Conservation (phyloP, 2,888 invertebrate species). For the Pheosia tremula region DNA sequence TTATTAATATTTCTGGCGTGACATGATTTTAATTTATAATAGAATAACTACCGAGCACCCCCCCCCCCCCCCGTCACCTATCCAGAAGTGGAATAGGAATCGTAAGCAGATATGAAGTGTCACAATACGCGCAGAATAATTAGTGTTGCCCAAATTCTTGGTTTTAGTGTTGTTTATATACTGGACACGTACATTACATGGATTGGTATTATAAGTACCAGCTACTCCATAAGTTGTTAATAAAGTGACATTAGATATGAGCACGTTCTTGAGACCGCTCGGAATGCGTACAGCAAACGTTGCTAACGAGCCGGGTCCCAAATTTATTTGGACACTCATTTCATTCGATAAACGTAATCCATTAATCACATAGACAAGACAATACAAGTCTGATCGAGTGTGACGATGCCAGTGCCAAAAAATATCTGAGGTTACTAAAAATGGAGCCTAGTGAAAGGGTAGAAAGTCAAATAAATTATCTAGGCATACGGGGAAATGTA, state of each 20-base stretch:
- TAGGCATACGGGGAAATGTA: too few relatives aligned
- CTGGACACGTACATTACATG: too few relatives aligned
- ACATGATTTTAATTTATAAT: background rate
- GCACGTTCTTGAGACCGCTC: background rate
- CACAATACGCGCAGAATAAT: too few relatives aligned
- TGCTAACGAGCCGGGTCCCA: background rate
- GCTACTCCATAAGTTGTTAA: background rate
- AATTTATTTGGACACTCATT: background rate
- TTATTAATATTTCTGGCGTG: background rate
- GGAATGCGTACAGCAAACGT: background rate
- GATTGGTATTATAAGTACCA: background rate
- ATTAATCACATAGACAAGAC: conserved; percentile 5
- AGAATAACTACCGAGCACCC: background rate
- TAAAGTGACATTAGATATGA: background rate
- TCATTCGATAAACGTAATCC: background rate
- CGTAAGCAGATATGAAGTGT: too few relatives aligned
- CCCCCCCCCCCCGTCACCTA: too few relatives aligned
- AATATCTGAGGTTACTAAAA: background rate
- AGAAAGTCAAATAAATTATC: too few relatives aligned
- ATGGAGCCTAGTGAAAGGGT: background rate
- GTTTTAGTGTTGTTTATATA: too few relatives aligned
- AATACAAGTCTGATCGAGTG: background rate
- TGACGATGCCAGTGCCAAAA: background rate
- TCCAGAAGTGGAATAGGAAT: too few relatives aligned
- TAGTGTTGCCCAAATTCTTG: too few relatives aligned